These are phyloP conservation scores for Megastigmus dorsalis DNA, from an alignment of 2,888 invertebrate genomes.

Conservation along the genomic window DNA sequence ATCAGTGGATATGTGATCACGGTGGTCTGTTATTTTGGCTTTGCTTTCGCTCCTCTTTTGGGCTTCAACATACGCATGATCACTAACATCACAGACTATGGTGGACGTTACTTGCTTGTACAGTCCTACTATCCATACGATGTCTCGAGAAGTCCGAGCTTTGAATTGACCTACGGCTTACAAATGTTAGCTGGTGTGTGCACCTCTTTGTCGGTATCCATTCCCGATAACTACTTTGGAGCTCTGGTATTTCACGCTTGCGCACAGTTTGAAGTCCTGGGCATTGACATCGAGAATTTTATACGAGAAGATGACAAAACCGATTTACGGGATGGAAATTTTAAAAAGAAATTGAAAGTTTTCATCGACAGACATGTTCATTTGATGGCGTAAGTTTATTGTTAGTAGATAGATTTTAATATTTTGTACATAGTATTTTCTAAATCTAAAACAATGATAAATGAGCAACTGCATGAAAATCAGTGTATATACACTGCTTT, in stretches of 20 bases:
- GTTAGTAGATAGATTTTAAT: too few relatives aligned
- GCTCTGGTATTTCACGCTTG: constrained; percentile 21
- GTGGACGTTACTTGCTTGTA: background rate
- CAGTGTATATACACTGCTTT: too few relatives aligned
- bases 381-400: too few relatives aligned
- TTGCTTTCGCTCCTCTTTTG: background rate
- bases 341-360: background rate
- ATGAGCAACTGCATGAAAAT: too few relatives aligned
- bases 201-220: constrained; percentile 7
- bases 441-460: too few relatives aligned
- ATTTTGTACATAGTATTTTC: too few relatives aligned
- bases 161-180: background rate
- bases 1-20: background rate
- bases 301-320: background rate
- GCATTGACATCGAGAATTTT: background rate
- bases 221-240: constrained; percentile 22
- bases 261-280: constrained; percentile 3
- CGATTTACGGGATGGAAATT: background rate
- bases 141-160: constrained; percentile 1
- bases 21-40: constrained; percentile 1
- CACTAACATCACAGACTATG: constrained; percentile 33
- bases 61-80: constrained; percentile 19
- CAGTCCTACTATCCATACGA: constrained; percentile 33
- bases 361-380: constrained; percentile 30
- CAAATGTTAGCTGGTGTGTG: constrained; percentile 8